Evolutionary conservation across 2,888 invertebrate genomes (phyloP).

Genomic region (Cancer borealis): DNA sequence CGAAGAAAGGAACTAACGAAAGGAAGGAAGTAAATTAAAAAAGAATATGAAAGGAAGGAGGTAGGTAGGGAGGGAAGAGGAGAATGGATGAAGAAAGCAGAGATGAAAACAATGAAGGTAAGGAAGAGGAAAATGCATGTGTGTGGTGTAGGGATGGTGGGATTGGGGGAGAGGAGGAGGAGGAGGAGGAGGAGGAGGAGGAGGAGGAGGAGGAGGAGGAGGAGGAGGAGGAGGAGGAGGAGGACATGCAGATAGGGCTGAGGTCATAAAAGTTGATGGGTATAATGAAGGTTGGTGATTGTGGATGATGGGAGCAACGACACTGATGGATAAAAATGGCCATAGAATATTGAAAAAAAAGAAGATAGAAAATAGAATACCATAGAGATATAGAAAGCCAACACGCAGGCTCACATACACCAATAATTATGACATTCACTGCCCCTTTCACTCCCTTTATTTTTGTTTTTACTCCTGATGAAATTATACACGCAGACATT

Average conservation of each 20-base stretch:
- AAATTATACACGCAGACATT: neutral
- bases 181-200: slow-evolving; percentile 17
- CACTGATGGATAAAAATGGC: neutral
- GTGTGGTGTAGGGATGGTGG: neutral
- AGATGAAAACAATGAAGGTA: neutral
- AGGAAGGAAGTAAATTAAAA: neutral
- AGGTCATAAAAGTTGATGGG: slow-evolving; percentile 35
- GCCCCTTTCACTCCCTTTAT: neutral
- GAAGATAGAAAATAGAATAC: neutral
- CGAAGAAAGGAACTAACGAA: neutral
- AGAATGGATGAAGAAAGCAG: neutral
- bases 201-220: neutral
- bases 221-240: neutral
- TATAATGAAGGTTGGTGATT: neutral
- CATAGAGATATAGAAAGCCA: neutral
- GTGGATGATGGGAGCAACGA: neutral
- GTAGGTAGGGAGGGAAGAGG: neutral
- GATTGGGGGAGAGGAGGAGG: neutral
- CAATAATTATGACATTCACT: neutral
- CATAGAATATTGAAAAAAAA: neutral
- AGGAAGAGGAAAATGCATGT: neutral
- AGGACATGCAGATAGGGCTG: neutral
- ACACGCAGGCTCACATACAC: neutral
- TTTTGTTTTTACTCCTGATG: neutral
- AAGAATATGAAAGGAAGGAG: neutral